Base-by-base conservation (phyloP, 2,113 vertebrate genomes). In the Balaenoptera acutorostrata region DNA sequence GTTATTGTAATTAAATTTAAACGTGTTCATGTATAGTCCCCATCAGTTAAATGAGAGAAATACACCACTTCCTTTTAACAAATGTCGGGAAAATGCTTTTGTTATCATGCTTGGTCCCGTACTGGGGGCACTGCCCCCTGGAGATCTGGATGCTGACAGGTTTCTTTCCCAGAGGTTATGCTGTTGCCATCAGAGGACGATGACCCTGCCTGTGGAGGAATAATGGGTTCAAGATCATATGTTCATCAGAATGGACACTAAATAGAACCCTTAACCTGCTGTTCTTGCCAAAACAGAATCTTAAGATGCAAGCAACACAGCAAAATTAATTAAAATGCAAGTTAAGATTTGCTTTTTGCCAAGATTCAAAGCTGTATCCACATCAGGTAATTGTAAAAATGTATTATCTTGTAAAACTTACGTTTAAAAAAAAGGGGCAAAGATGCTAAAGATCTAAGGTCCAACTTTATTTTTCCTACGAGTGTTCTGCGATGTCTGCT, bases 321-420 rank as follows among this genome's bases (percentile, higher is more conserved):
- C 41, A 93, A 86, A 81, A 59, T 61, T 91, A 88, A 72, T 84
- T 25, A 44, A 10, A n/a, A 57, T 27, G 41, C 59, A 83, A 95
- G 57, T 75, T 80, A 55, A 80, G 44, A 83, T 74, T 49, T 83
- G 85, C 21, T 87, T 95, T 96, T 72, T 93, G 91, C 78, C 90
- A 97, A 80, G 46, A 85, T 87, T 63, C 55, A 55, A 93, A 94
- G 83, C n/a, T 94, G 15, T 92, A 82, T 39, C 86, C 81, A 74
- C 8, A 92, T 91, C 84, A 96, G 94, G 90, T 85, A 57, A 83
- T 13, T 97, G 92, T 98, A 96, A 98, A 97, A 97, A 96, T 97
- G 95, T 97, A 96, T 95, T 92, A 96, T 96, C 89, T 96, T 98
- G 95, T 97, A 97, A 97, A 92, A 95, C 46, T 69, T 93, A 81